A percentile compares a stretch with the other conserved stretches of the same genome.
Evolutionary conservation across 2,113 vertebrate species (phyloP).

Genomic region (Lichenostomus cassidix): DNA sequence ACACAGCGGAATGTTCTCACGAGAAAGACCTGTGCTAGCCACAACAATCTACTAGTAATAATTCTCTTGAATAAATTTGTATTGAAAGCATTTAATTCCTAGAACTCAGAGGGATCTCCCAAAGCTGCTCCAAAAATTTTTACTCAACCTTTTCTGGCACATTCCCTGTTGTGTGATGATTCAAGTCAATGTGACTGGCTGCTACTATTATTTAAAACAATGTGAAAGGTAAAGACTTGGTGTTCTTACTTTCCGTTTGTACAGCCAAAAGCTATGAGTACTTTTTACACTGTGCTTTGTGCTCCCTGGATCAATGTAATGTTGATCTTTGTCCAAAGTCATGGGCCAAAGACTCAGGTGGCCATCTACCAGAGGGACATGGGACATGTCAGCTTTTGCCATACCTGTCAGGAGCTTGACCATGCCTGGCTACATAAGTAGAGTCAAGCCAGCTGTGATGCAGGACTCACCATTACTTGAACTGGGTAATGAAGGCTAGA

Average conservation of each 20-base stretch:
- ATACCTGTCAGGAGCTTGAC: background rate
- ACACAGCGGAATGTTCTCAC: no score
- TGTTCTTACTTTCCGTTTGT: background rate
- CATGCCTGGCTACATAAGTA: background rate
- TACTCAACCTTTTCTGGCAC: background rate
- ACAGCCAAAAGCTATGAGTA: background rate
- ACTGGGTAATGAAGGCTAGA: background rate
- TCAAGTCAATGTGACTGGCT: background rate
- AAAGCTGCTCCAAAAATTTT: background rate
- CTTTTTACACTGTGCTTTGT: background rate
- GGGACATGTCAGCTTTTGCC: background rate
- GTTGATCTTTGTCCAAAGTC: no score
- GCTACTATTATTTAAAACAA: background rate
- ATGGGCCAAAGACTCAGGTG: background rate
- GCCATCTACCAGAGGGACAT: background rate
- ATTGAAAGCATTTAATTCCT: background rate
- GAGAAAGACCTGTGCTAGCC: no score
- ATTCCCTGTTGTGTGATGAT: background rate
- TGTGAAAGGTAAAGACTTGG: background rate
- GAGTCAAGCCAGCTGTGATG: rapidly evolving
- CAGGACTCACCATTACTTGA: background rate
- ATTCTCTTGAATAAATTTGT: background rate
- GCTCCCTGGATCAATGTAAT: background rate
- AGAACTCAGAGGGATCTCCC: background rate
- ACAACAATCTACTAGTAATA: background rate